phyloP scores from a whole-genome alignment of 2,888 invertebrate species.

The Chymomyza caudatula region DNA sequence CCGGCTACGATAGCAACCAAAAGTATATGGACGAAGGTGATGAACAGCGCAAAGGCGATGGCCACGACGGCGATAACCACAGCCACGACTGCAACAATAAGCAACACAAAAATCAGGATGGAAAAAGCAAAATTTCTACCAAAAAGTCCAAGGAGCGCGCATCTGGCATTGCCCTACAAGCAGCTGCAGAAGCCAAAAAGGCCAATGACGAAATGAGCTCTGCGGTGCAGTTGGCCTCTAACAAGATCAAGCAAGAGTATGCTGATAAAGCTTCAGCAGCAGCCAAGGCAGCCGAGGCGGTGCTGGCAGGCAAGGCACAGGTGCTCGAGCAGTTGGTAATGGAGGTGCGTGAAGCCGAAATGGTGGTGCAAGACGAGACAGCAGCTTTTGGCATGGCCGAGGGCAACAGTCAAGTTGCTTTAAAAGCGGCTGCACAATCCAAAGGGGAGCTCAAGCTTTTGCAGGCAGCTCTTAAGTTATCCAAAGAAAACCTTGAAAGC shows the following conservation, averaged over 20 bases:
- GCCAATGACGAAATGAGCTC: conserved; percentile 87
- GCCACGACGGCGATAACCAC: not conserved
- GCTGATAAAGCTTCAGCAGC: conserved; percentile 86
- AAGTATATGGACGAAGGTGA: not conserved
- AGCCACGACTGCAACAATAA: not conserved
- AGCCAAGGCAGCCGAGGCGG: conserved; percentile 85
- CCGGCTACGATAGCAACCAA: not conserved
- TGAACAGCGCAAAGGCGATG: not conserved
- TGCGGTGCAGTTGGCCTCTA: conserved; percentile 85
- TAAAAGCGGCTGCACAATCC: conserved; percentile 83
- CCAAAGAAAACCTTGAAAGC: conserved; percentile 81
- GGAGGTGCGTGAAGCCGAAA: conserved; percentile 84
- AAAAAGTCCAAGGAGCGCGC: not conserved
- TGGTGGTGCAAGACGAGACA: conserved; percentile 82
- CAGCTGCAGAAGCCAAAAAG: conserved; percentile 85
- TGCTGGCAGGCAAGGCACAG: conserved; percentile 84
- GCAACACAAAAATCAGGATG: not conserved
- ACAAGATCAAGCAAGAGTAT: conserved; percentile 85
- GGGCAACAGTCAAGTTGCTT: conserved; percentile 82
- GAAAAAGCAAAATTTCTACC: not conserved
- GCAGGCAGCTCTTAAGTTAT: conserved; percentile 78
- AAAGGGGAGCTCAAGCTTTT: conserved; percentile 79
- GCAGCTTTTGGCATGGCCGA: conserved; percentile 82
- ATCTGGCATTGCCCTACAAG: conserved; percentile 55
- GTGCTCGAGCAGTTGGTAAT: conserved; percentile 84